Percentiles rank a stretch among this genome's conserved stretches.
phyloP scores from a whole-genome alignment of 2,888 invertebrate species.

The Zygogramma bicolorata region DNA sequence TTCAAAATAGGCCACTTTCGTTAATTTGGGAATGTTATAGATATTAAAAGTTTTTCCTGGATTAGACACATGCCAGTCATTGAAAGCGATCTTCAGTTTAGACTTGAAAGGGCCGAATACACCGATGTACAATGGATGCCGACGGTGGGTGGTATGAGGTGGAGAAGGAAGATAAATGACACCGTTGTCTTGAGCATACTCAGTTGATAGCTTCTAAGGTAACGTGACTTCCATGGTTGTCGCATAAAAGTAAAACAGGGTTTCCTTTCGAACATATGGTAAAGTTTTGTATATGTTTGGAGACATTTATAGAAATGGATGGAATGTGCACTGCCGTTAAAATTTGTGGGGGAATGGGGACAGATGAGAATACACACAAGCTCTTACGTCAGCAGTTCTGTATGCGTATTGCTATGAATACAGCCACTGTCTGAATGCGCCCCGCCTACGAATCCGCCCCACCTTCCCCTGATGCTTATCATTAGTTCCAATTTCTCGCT shows the following conservation, averaged over 20 bases:
- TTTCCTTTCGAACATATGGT: slow-evolving; percentile 20
- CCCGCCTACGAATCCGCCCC: too few species aligned
- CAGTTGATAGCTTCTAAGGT: slow-evolving; percentile 39
- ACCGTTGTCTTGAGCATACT: slow-evolving; percentile 56
- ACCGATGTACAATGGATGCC: slow-evolving; percentile 40
- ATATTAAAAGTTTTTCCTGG: slow-evolving; percentile 19
- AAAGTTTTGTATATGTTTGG: slow-evolving; percentile 37
- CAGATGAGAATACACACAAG: neutral
- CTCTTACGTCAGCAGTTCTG: neutral
- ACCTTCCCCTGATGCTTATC: too few species aligned
- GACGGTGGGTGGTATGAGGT: slow-evolving; percentile 23
- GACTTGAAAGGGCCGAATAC: slow-evolving; percentile 38
- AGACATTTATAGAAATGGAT: neutral
- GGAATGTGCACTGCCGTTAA: neutral
- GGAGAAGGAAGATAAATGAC: slow-evolving; percentile 57
- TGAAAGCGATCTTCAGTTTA: slow-evolving; percentile 19
- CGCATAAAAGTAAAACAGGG: slow-evolving; percentile 23
- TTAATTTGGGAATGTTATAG: slow-evolving; percentile 21
- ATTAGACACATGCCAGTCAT: slow-evolving; percentile 31
- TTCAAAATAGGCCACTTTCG: slow-evolving; percentile 24
- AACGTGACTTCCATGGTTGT: slow-evolving; percentile 32
- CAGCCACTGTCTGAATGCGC: neutral
- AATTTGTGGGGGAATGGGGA: neutral
- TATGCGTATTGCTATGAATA: neutral
- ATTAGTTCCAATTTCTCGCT: too few species aligned